These are phyloP conservation scores for Hypsopygia costalis DNA, from an alignment of 2,888 invertebrate species.

Conservation along the genomic window DNA sequence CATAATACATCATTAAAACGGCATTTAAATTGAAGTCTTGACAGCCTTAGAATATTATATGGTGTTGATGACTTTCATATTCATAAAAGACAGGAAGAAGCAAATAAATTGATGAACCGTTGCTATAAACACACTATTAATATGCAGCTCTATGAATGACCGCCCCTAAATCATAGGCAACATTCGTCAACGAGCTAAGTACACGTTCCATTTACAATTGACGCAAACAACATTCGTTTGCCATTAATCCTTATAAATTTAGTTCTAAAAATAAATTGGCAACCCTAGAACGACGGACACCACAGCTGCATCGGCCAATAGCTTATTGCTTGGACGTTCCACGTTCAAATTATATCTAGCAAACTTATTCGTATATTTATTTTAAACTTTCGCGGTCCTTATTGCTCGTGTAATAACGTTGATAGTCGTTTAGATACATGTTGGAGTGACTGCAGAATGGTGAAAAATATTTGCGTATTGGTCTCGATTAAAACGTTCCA, in stretches of 20 bases:
- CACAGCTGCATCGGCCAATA: slow-evolving; percentile 70
- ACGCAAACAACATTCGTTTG: slow-evolving; percentile 52
- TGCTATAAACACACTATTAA: slow-evolving; percentile 5
- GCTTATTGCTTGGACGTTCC: slow-evolving; percentile 63
- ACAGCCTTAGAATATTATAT: too few species aligned
- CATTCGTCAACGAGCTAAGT: slow-evolving; percentile 22
- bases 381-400: slow-evolving; percentile 14
- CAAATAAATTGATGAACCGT: slow-evolving; percentile 3
- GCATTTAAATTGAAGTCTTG: too few species aligned
- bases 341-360: slow-evolving; percentile 51
- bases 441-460: slow-evolving; percentile 7
- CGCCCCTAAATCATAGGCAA: slow-evolving; percentile 11
- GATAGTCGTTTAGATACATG: slow-evolving; percentile 8
- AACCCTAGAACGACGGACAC: slow-evolving; percentile 53
- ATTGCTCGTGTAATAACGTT: slow-evolving; percentile 10
- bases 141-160: slow-evolving; percentile 3
- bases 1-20: too few species aligned
- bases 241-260: slow-evolving; percentile 65
- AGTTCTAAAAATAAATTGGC: slow-evolving; percentile 69
- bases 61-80: too few species aligned
- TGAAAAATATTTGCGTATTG: slow-evolving; percentile 22
- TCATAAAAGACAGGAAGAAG: neutral
- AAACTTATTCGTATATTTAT: slow-evolving; percentile 29
- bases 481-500: slow-evolving; percentile 46
- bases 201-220: slow-evolving; percentile 40